These are phyloP conservation scores for Peromyscus nudipes DNA, from an alignment of 2,797 vertebrate genomes.

Conservation along the genomic window DNA sequence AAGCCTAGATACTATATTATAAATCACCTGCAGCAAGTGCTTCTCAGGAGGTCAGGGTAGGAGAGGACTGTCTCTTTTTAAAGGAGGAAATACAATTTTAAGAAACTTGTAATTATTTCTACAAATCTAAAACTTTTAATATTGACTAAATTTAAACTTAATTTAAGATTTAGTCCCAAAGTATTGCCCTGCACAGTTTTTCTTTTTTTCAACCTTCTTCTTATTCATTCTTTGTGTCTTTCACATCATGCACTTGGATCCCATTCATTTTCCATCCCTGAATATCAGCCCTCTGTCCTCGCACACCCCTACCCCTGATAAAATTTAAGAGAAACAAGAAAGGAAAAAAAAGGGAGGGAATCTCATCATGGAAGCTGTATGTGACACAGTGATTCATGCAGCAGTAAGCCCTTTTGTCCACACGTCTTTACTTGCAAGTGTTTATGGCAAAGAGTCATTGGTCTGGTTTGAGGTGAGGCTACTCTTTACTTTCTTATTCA, in stretches of 20 bases:
- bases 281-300: background rate
- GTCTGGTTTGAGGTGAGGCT: background rate
- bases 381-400: background rate
- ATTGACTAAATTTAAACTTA: background rate
- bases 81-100: background rate
- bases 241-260: background rate
- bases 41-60: background rate
- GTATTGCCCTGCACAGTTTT: background rate
- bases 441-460: background rate
- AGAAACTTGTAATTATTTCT: background rate
- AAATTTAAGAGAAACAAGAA: background rate
- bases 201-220: background rate
- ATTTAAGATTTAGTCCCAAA: background rate
- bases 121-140: background rate
- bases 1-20: slow-evolving; percentile 1
- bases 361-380: background rate
- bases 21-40: background rate
- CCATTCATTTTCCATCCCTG: background rate
- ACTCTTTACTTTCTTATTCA: background rate
- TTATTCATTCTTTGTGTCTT: background rate
- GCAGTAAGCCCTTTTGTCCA: background rate
- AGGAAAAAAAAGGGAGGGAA: background rate
- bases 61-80: background rate
- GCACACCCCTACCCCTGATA: background rate
- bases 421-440: background rate